Conservation (phyloP, 2,888 invertebrate species). For the Campoletis raptor region DNA sequence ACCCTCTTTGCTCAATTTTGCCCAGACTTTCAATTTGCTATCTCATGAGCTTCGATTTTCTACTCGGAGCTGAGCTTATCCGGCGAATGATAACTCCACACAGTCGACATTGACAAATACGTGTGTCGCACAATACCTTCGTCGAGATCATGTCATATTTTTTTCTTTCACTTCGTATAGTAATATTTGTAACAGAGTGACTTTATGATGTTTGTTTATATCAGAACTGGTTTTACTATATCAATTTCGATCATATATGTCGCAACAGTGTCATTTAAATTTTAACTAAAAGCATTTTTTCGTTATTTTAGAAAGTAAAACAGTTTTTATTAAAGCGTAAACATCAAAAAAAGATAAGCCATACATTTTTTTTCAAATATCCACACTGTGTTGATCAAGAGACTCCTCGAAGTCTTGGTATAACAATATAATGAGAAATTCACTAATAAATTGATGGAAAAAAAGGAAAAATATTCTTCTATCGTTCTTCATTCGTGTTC, state of each 20-base stretch:
- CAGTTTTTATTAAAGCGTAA: neutral
- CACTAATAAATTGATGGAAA: neutral
- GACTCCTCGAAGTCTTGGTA: too few relatives aligned
- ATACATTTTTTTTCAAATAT: neutral
- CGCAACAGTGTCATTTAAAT: neutral
- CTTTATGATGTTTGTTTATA: conserved; percentile 16
- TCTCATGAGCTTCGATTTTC: conserved; percentile 53
- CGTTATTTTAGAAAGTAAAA: neutral
- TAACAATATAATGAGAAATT: neutral
- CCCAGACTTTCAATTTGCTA: conserved; percentile 48
- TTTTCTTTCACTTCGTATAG: neutral
- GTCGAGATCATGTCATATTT: neutral
- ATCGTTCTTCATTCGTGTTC: too few relatives aligned
- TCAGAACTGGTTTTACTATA: neutral
- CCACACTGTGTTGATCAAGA: neutral
- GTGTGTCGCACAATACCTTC: neutral
- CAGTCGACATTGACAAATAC: neutral
- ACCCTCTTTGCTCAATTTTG: conserved; percentile 56
- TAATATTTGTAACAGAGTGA: conserved; percentile 4
- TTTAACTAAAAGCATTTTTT: neutral
- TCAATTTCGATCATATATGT: neutral
- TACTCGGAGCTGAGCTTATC: conserved; percentile 30
- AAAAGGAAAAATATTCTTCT: neutral
- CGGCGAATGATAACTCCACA: conserved; percentile 25
- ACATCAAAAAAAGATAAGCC: neutral